A percentile compares a stretch with the other conserved stretches of the same genome.
phyloP scores from a whole-genome alignment of 1,140 invertebrate species.

The Chlorops oryzae region DNA sequence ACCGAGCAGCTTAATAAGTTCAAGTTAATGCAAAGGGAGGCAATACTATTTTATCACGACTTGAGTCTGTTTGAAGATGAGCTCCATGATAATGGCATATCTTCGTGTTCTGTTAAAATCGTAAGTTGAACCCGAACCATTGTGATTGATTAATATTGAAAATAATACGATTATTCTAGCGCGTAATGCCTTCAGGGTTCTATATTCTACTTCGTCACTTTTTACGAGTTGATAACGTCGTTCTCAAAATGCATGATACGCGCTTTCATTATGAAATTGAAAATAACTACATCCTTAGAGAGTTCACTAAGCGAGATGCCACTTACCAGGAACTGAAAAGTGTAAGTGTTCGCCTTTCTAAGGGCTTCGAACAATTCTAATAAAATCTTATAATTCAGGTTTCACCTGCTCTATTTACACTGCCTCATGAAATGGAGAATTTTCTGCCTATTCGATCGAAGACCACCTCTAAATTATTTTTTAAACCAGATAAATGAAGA shows the following conservation, averaged over 20 bases:
- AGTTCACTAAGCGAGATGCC: constrained; percentile 70
- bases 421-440: background rate
- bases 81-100: constrained; percentile 94
- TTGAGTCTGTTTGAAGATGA: constrained; percentile 96
- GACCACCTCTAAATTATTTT: background rate
- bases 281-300: constrained; percentile 67
- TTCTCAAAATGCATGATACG: constrained; percentile 86
- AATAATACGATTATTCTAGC: constrained; percentile 54
- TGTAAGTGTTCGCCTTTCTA: no score
- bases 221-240: constrained; percentile 87
- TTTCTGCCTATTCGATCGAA: background rate
- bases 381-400: background rate
- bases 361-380: no score
- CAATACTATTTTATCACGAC: constrained; percentile 93
- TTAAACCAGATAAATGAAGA: no score
- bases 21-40: constrained; percentile 81
- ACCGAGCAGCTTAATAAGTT: constrained; percentile 82
- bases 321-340: constrained; percentile 57
- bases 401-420: background rate
- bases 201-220: constrained; percentile 89
- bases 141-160: background rate
- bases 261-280: constrained; percentile 80
- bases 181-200: constrained; percentile 92
- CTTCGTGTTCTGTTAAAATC: constrained; percentile 86
- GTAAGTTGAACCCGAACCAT: constrained; percentile 58